phyloP scores from a whole-genome alignment of 2,888 invertebrate genomes.

The Epiblema foenella region DNA sequence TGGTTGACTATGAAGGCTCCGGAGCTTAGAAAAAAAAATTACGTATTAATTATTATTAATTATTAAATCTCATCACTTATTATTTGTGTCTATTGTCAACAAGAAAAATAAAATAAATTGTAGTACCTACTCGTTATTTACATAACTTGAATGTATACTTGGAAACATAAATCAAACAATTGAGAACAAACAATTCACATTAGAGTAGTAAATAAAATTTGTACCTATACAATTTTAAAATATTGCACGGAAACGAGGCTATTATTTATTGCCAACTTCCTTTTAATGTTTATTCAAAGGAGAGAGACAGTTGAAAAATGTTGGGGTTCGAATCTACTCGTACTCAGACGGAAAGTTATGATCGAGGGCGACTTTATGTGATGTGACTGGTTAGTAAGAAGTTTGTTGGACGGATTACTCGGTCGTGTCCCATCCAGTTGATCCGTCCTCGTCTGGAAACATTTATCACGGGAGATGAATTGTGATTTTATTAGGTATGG shows the following conservation, averaged over 20 bases:
- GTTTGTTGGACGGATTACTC: slow-evolving; percentile 56
- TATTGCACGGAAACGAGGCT: slow-evolving; percentile 60
- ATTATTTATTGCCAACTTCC: slow-evolving; percentile 66
- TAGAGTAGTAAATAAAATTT: slow-evolving; percentile 21
- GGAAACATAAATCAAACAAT: slow-evolving; percentile 18
- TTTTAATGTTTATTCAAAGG: slow-evolving; percentile 66
- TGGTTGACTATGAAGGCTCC: too few relatives aligned
- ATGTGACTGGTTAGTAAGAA: slow-evolving; percentile 60
- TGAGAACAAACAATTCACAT: slow-evolving; percentile 1
- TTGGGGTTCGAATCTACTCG: slow-evolving; percentile 52
- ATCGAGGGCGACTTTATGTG: slow-evolving; percentile 66
- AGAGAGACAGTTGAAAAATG: slow-evolving; percentile 59
- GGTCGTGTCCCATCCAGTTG: slow-evolving; percentile 35
- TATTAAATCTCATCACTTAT: too few relatives aligned
- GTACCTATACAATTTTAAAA: slow-evolving; percentile 44
- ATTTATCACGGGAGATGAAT: slow-evolving; percentile 39
- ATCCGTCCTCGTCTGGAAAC: slow-evolving; percentile 27
- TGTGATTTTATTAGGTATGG: slow-evolving; percentile 37
- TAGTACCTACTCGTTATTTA: background rate
- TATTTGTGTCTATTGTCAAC: too few relatives aligned
- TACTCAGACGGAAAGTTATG: slow-evolving; percentile 61
- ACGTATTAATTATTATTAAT: too few relatives aligned
- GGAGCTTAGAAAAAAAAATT: too few relatives aligned
- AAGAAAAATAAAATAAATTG: too few relatives aligned
- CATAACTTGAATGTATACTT: background rate